phyloP scores from a whole-genome alignment of 2,888 invertebrate genomes.

The Melinopterus prodromus region DNA sequence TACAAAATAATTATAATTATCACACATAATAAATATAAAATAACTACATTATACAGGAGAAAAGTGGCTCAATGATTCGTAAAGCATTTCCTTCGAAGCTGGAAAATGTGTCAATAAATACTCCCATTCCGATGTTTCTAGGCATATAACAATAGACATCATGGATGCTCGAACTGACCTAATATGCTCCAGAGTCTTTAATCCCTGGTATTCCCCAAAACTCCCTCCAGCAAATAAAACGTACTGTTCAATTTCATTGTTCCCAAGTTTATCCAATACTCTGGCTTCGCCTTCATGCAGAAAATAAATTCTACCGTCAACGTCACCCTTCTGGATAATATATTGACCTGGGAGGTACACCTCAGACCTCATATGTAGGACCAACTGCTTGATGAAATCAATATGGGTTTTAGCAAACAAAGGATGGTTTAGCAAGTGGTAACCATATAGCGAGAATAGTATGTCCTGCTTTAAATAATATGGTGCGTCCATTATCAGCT shows the following conservation, averaged over 20 bases:
- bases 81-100: slow-evolving; percentile 37
- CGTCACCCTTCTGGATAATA: slow-evolving; percentile 65
- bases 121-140: slow-evolving; percentile 37
- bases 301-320: slow-evolving; percentile 64
- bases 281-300: slow-evolving; percentile 64
- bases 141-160: slow-evolving; percentile 36
- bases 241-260: slow-evolving; percentile 33
- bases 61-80: slow-evolving; percentile 15
- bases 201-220: slow-evolving; percentile 42
- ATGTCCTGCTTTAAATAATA: slow-evolving; percentile 52
- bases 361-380: slow-evolving; percentile 63
- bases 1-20: neutral
- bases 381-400: slow-evolving; percentile 62
- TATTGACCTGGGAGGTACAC: slow-evolving; percentile 65
- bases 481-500: slow-evolving; percentile 38
- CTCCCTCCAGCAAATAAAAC: slow-evolving; percentile 18
- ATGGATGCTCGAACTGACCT: slow-evolving; percentile 39
- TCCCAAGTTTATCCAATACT: slow-evolving; percentile 32
- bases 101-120: slow-evolving; percentile 43
- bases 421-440: slow-evolving; percentile 61
- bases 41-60: slow-evolving; percentile 5
- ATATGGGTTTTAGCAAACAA: slow-evolving; percentile 62
- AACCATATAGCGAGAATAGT: slow-evolving; percentile 63
- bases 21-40: neutral
- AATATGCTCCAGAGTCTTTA: slow-evolving; percentile 35